These are phyloP conservation scores for Pseudobourletiella spinata DNA, from an alignment of 1,140 invertebrate species.

Conservation along the genomic window DNA sequence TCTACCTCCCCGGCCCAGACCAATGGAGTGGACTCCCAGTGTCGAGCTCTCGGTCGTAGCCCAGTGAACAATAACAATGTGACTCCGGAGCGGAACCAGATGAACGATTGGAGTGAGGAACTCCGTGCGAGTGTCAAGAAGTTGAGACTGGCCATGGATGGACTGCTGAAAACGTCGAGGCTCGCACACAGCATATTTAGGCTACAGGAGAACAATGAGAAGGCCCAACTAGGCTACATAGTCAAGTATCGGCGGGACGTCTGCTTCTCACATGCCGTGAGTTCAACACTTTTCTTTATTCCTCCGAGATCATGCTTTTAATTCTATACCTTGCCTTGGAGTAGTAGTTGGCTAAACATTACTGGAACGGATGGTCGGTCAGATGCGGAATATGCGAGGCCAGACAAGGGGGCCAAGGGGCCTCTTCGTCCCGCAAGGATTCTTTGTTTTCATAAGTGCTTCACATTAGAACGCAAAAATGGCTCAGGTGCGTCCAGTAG, in stretches of 20 bases:
- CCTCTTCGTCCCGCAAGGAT: no score
- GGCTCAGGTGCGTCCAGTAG: no score
- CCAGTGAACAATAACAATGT: constrained; percentile 16
- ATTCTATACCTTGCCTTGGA: no score
- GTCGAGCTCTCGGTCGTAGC: no score
- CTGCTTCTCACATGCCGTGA: constrained; percentile 85
- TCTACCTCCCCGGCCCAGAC: neutral
- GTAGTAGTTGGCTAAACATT: no score
- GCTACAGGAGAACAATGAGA: constrained; percentile 62
- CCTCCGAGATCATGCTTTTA: no score
- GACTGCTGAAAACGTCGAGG: constrained; percentile 66
- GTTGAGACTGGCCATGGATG: constrained; percentile 68
- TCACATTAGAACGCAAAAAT: no score
- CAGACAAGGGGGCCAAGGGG: no score
- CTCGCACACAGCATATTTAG: constrained; percentile 80
- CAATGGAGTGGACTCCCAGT: neutral
- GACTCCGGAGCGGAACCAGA: constrained; percentile 63
- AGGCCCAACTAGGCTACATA: constrained; percentile 53
- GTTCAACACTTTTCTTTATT: constrained; percentile 37
- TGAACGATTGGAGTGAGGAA: constrained; percentile 64
- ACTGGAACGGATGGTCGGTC: no score
- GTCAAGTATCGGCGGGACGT: constrained; percentile 70
- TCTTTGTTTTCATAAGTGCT: no score
- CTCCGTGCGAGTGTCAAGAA: constrained; percentile 70
- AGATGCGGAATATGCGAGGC: no score